A percentile compares a stretch with the other conserved stretches of the same genome.
These are phyloP conservation scores for Cardinalis cardinalis DNA, from an alignment of 2,113 vertebrate genomes.

Conservation along the genomic window DNA sequence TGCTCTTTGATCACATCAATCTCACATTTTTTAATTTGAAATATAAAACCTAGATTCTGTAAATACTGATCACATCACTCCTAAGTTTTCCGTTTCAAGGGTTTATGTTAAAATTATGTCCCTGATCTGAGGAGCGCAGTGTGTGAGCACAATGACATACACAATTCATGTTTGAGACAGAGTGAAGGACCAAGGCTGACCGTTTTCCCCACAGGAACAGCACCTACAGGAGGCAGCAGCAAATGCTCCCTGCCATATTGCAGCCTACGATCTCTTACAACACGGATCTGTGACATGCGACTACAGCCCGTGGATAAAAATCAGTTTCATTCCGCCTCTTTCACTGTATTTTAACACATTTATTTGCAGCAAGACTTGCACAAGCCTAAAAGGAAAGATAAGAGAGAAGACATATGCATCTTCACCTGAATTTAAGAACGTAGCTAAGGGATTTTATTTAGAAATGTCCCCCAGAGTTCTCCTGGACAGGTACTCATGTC, in stretches of 20 bases:
- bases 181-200: background rate
- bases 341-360: background rate
- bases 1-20: background rate
- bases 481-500: background rate
- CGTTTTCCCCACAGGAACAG: background rate
- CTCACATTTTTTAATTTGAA: background rate
- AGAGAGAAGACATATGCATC: background rate
- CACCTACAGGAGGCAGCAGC: background rate
- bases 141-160: background rate
- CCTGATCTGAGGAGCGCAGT: background rate
- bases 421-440: background rate
- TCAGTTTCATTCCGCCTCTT: background rate
- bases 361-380: background rate
- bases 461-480: background rate
- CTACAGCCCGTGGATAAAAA: background rate
- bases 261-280: background rate
- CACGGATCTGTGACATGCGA: background rate
- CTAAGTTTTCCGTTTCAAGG: background rate
- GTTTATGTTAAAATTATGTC: background rate
- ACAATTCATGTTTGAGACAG: background rate
- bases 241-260: background rate
- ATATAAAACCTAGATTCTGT: background rate
- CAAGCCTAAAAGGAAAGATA: background rate
- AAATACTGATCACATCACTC: fast-evolving
- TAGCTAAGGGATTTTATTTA: background rate